Evolutionary conservation across 1,140 invertebrate species (phyloP).

Genomic region (Trialeurodes vaporariorum): DNA sequence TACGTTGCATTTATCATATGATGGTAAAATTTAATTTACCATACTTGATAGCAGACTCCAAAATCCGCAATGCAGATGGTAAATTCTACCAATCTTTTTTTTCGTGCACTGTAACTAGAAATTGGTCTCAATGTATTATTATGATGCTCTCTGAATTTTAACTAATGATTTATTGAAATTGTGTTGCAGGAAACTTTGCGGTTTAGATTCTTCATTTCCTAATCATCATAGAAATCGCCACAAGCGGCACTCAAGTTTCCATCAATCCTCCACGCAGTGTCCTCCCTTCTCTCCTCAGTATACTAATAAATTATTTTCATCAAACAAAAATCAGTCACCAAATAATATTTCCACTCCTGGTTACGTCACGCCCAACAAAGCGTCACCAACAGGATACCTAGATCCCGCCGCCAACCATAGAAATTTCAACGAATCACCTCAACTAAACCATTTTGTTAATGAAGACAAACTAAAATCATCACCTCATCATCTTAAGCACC

Average conservation of each 20-base stretch:
- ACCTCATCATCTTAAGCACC: constrained; percentile 49
- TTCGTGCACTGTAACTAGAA: too few species aligned
- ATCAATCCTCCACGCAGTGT: constrained; percentile 24
- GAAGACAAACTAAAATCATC: constrained; percentile 26
- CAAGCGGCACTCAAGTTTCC: constrained; percentile 26
- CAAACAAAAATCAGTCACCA: background rate
- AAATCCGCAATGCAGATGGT: too few species aligned
- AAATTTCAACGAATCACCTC: constrained; percentile 29
- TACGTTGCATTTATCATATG: too few species aligned
- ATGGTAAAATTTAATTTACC: too few species aligned
- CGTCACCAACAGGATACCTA: constrained; percentile 12
- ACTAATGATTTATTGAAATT: background rate
- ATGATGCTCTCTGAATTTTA: constrained; percentile 22
- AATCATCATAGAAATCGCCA: constrained; percentile 29
- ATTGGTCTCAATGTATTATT: too few species aligned
- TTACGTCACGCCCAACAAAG: background rate
- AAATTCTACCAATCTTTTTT: too few species aligned
- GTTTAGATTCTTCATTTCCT: constrained; percentile 16
- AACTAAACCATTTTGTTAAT: background rate
- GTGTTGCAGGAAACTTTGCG: constrained; percentile 33
- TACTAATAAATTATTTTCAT: constrained; percentile 14
- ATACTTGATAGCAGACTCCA: too few species aligned
- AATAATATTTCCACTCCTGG: background rate
- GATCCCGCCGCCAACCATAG: constrained; percentile 31
- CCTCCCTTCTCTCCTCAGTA: constrained; percentile 21